Percentiles rank a stretch among this genome's conserved stretches.
Evolutionary conservation across 2,113 vertebrate species (phyloP).

Genomic region (Bolborhynchus lineola): DNA sequence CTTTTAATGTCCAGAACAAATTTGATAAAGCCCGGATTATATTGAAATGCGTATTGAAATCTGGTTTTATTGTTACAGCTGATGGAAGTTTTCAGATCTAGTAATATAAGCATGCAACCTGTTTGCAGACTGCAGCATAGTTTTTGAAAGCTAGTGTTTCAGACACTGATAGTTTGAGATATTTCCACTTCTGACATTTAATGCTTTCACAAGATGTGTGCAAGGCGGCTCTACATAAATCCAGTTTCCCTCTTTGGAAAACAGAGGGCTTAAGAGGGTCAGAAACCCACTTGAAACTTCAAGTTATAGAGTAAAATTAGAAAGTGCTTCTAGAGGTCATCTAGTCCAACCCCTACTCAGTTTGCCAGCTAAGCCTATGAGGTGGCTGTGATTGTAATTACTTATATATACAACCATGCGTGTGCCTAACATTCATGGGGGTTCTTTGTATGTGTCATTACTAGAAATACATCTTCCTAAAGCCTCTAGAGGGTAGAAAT

Average conservation of each 20-base stretch:
- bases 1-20: neutral
- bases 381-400: neutral
- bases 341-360: neutral
- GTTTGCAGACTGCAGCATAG: neutral
- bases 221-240: neutral
- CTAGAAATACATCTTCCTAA: neutral
- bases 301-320: neutral
- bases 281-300: neutral
- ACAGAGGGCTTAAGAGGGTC: neutral
- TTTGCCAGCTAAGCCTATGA: neutral
- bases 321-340: neutral
- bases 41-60: neutral
- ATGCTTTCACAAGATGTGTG: neutral
- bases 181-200: neutral
- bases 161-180: neutral
- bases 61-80: neutral
- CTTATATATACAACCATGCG: neutral
- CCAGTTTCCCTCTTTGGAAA: neutral
- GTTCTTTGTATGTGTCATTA: neutral
- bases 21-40: neutral
- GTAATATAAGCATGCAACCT: neutral
- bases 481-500: neutral
- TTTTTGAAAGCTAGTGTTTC: neutral
- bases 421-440: neutral
- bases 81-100: neutral